Evolutionary conservation across 2,113 vertebrate species (phyloP).

Genomic region (Toxostoma redivivum): DNA sequence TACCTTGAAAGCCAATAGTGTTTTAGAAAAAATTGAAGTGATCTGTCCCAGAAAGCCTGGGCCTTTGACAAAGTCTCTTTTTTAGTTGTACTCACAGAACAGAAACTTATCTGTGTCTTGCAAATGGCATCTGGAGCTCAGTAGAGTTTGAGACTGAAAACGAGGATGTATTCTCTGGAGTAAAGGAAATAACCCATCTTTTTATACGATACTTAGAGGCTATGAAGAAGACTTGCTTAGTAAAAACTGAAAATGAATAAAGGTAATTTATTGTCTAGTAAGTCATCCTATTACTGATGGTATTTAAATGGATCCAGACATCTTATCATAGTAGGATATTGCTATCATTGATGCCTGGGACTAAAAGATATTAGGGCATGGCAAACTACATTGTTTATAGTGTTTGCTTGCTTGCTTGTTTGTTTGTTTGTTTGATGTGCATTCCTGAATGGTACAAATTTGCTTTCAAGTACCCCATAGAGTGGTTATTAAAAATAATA

Average conservation of each 20-base stretch:
- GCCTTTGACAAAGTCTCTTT: not conserved
- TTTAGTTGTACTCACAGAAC: not conserved
- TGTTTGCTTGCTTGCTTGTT: not conserved
- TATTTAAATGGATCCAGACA: not conserved
- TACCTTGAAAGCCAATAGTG: not conserved
- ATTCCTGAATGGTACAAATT: not conserved
- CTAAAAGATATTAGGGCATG: not conserved
- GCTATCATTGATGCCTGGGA: not conserved
- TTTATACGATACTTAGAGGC: not conserved
- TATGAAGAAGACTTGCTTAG: not conserved
- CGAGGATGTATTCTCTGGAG: not conserved
- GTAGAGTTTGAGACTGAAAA: not conserved
- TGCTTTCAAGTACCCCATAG: not conserved
- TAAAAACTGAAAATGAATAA: not conserved
- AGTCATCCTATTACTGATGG: not conserved
- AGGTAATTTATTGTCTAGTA: not conserved
- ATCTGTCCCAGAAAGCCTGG: not conserved
- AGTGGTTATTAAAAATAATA: not conserved
- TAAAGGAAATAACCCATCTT: not conserved
- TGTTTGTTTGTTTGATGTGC: not conserved
- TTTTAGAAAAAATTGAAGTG: not conserved
- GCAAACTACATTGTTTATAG: not conserved
- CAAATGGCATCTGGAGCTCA: not conserved
- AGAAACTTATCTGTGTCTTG: not conserved
- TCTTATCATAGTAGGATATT: not conserved